A percentile compares a stretch with the other conserved stretches of the same genome.
Conservation (phyloP, 2,113 vertebrate genomes). For the Atrichornis clamosus region DNA sequence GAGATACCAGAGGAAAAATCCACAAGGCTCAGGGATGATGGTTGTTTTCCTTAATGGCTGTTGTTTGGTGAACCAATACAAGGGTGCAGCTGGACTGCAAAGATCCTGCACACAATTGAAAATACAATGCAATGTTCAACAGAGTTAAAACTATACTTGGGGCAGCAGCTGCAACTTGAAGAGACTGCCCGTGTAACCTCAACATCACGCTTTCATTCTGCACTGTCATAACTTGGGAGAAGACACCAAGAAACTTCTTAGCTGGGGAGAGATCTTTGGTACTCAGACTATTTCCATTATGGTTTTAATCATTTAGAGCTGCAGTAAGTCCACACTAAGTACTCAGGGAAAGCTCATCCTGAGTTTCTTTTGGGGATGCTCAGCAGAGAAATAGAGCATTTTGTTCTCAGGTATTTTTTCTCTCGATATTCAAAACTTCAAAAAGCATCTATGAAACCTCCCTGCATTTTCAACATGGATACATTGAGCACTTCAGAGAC, state of each 20-base stretch:
- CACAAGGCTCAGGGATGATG: neutral
- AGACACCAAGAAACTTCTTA: neutral
- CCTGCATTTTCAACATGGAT: neutral
- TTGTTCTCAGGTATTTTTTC: neutral
- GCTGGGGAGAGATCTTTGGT: neutral
- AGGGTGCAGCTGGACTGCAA: neutral
- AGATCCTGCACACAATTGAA: neutral
- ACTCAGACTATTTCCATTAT: neutral
- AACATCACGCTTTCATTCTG: neutral
- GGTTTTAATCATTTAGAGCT: neutral
- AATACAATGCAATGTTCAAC: neutral
- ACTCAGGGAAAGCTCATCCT: neutral
- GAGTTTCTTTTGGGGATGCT: neutral
- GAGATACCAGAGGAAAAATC: neutral
- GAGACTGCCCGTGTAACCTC: too few relatives aligned
- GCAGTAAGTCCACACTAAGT: neutral
- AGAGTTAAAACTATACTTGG: neutral
- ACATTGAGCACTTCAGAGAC: neutral
- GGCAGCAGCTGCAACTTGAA: neutral
- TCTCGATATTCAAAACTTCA: neutral
- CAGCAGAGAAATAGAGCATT: neutral
- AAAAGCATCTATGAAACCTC: neutral
- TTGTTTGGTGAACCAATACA: neutral
- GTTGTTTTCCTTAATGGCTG: neutral
- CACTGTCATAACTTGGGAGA: neutral